Evolutionary conservation across 2,113 vertebrate species (phyloP).

Genomic region (Myanophis thanlyinensis): DNA sequence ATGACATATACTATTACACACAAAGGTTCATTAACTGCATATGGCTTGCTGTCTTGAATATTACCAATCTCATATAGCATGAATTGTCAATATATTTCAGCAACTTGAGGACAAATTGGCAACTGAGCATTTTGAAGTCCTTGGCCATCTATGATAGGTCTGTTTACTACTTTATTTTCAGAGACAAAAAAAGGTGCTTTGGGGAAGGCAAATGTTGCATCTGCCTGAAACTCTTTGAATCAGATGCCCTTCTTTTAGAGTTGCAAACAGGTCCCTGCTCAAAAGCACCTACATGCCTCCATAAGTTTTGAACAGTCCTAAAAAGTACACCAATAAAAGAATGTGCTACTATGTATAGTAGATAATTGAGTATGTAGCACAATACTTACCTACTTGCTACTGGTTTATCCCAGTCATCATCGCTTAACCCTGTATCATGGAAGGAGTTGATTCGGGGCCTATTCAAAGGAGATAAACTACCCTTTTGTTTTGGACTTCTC

Average conservation of each 20-base stretch:
- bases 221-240: not conserved
- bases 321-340: not conserved
- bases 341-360: not conserved
- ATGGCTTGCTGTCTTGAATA: not conserved
- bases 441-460: conserved; percentile 83
- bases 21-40: not conserved
- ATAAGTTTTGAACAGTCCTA: not conserved
- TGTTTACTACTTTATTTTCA: not conserved
- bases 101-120: conserved; percentile 7
- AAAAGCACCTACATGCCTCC: not conserved
- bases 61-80: conserved; percentile 15
- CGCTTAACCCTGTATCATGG: conserved; percentile 84
- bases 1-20: not conserved
- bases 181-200: not conserved
- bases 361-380: rapidly evolving
- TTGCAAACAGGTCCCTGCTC: not conserved
- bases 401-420: conserved; percentile 91
- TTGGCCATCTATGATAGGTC: not conserved
- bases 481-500: conserved; percentile 85
- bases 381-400: conserved; percentile 80
- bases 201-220: not conserved
- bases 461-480: conserved; percentile 80
- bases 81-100: conserved; percentile 12
- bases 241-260: not conserved
- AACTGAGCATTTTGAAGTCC: not conserved